phyloP scores from a whole-genome alignment of 2,113 vertebrate species.

The Hystrix brachyura region DNA sequence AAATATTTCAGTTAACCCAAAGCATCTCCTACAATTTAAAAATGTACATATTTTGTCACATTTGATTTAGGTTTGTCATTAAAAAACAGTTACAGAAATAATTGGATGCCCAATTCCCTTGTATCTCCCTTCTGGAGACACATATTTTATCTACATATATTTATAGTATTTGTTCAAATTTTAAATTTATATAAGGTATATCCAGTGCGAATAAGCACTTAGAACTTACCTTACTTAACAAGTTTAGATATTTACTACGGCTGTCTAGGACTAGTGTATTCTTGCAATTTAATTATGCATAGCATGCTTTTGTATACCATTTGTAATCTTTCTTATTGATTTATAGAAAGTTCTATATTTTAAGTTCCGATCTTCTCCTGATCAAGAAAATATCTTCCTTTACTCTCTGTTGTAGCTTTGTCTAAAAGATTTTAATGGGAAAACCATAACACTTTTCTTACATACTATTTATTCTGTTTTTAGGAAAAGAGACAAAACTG shows the following conservation, averaged over 20 bases:
- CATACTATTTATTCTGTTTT: background rate
- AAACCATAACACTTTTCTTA: background rate
- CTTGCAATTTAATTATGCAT: background rate
- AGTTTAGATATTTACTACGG: background rate
- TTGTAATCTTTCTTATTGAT: background rate
- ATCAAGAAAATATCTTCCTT: background rate
- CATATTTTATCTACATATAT: background rate
- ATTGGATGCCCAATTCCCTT: background rate
- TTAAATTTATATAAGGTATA: conserved; percentile 24
- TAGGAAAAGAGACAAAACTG: conserved; percentile 25
- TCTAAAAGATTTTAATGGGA: background rate
- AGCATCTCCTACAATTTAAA: conserved; percentile 9
- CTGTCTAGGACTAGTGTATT: background rate
- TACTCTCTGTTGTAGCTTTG: background rate
- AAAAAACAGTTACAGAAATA: background rate
- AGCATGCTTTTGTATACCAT: background rate
- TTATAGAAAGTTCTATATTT: background rate
- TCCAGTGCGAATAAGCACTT: background rate
- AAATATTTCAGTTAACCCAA: conserved; percentile 31
- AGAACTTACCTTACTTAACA: background rate
- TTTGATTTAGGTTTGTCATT: background rate
- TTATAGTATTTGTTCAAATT: background rate
- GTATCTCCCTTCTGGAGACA: background rate
- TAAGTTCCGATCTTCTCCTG: background rate
- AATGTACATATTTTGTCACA: background rate